phyloP scores from a whole-genome alignment of 2,797 vertebrate species.

The Rhincodon typus region DNA sequence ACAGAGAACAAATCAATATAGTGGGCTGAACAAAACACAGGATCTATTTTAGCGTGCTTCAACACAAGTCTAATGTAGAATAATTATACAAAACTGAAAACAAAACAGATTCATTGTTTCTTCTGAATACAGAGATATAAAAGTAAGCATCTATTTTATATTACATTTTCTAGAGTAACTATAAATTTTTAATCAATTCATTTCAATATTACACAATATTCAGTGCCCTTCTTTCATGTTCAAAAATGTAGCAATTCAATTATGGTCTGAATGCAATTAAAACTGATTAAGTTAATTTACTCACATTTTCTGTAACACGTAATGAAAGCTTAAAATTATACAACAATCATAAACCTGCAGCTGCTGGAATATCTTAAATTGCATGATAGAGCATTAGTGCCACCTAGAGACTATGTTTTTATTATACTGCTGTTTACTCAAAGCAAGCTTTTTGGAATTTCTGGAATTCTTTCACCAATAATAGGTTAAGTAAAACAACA shows the following conservation, averaged over 20 bases:
- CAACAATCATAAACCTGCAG: constrained; percentile 14
- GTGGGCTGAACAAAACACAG: background rate
- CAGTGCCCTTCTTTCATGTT: constrained; percentile 2
- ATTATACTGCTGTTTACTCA: background rate
- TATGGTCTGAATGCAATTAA: constrained; percentile 37
- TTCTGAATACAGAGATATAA: background rate
- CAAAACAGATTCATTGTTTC: background rate
- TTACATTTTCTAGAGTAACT: background rate
- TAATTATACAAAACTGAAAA: constrained; percentile 10
- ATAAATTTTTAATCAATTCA: background rate
- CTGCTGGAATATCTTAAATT: background rate
- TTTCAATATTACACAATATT: background rate
- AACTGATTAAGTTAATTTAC: constrained; percentile 38
- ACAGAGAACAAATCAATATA: constrained; percentile 14
- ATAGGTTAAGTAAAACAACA: background rate
- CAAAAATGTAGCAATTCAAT: constrained; percentile 25
- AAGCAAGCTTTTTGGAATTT: background rate
- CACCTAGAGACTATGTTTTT: constrained; percentile 7
- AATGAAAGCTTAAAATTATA: constrained; percentile 34
- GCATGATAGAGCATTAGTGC: constrained; percentile 20
- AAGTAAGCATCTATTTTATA: background rate
- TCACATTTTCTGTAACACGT: constrained; percentile 34
- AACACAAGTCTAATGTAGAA: background rate
- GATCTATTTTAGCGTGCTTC: background rate
- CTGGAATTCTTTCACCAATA: background rate